Percentiles rank a stretch among this genome's conserved stretches.
Conservation (phyloP, 2,113 vertebrate species). For the Micronycteris hirsuta region DNA sequence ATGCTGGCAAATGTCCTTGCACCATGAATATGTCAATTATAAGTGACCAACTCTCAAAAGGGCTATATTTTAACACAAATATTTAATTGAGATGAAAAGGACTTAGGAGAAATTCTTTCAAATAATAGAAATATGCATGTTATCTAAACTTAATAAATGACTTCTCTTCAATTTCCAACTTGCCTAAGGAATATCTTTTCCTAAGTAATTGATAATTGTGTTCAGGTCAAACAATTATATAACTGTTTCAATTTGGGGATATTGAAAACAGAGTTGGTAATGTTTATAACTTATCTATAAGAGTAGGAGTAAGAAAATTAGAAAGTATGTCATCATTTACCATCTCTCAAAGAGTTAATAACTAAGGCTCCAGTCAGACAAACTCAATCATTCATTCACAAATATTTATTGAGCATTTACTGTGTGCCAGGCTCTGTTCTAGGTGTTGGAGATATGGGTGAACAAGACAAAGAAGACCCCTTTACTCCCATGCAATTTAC, state of each 20-base stretch:
- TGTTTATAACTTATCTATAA: neutral
- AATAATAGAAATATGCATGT: neutral
- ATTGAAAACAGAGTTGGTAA: neutral
- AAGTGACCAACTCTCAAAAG: neutral
- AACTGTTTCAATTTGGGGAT: neutral
- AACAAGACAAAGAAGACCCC: neutral
- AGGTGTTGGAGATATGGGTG: neutral
- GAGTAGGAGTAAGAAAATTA: neutral
- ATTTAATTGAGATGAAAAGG: conserved; percentile 12
- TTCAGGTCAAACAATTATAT: neutral
- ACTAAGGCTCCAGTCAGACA: neutral
- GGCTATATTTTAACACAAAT: neutral
- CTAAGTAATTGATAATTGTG: neutral
- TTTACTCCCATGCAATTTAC: neutral
- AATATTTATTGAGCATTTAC: neutral
- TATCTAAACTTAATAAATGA: neutral
- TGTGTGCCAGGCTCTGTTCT: neutral
- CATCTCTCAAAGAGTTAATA: neutral
- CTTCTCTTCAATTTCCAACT: neutral
- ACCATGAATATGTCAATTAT: neutral
- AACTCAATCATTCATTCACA: neutral
- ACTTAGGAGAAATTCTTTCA: conserved; percentile 17
- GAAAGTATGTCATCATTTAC: neutral
- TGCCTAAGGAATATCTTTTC: neutral
- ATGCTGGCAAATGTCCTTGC: neutral